Conservation (phyloP, 1,140 invertebrate species). For the Leptoteleia sp. region DNA sequence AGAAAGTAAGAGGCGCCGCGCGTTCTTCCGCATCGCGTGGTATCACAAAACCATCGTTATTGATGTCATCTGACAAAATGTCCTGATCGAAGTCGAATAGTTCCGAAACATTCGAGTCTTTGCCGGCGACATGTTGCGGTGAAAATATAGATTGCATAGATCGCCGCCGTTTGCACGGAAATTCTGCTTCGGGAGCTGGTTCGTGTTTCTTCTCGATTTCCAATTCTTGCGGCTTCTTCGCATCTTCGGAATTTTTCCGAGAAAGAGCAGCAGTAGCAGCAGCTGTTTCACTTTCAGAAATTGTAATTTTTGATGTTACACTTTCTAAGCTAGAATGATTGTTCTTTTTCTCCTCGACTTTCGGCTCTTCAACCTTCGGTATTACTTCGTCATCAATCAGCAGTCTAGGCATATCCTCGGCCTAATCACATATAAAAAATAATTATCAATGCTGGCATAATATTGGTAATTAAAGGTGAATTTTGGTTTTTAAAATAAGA, state of each 20-base stretch:
- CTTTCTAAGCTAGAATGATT: no score
- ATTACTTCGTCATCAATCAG: constrained; percentile 46
- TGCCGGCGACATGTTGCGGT: constrained; percentile 83
- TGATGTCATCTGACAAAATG: constrained; percentile 83
- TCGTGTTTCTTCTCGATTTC: no score
- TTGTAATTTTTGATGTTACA: no score
- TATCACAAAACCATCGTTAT: constrained; percentile 84
- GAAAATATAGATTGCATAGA: constrained; percentile 86
- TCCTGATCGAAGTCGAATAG: constrained; percentile 86
- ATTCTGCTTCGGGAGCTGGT: constrained; percentile 63
- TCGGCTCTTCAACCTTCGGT: constrained; percentile 44
- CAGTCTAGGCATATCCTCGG: constrained; percentile 38
- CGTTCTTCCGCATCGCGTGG: constrained; percentile 83
- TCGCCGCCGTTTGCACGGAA: constrained; percentile 71
- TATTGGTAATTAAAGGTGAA: no score
- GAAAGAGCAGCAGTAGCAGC: no score
- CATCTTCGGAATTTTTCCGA: no score
- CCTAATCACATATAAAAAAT: constrained; percentile 18
- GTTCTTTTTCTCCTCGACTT: constrained; percentile 58
- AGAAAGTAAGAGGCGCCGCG: constrained; percentile 83
- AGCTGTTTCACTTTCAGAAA: no score
- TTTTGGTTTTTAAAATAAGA: no score
- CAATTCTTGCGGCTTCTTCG: no score
- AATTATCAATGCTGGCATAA: no score
- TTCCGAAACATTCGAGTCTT: constrained; percentile 83